Conservation (phyloP, 2,888 invertebrate species). For the Cerastis rubricosa region DNA sequence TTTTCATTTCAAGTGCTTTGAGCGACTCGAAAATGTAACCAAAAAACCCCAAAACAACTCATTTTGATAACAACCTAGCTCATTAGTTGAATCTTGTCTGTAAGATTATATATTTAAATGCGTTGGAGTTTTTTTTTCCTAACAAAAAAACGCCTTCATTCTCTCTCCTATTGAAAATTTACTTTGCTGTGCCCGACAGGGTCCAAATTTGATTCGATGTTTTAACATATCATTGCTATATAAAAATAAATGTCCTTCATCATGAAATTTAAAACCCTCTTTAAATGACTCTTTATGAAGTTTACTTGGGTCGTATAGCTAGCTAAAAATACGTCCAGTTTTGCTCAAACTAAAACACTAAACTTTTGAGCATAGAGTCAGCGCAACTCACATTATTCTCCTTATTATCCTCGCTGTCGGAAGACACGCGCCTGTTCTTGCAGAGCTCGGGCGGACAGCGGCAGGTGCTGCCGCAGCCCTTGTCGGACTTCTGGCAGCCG, state of each 20-base stretch:
- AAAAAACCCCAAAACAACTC: background rate
- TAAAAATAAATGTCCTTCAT: no score
- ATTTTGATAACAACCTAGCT: background rate
- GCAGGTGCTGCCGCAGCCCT: constrained; percentile 87
- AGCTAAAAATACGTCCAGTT: background rate
- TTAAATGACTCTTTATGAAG: no score
- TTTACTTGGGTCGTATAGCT: background rate
- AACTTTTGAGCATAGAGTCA: background rate
- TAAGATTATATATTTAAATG: background rate
- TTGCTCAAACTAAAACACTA: background rate
- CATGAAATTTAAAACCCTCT: no score
- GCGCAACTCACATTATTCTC: constrained; percentile 76
- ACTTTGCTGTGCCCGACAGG: no score
- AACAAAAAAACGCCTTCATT: no score
- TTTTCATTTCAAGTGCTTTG: background rate
- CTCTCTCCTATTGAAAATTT: no score
- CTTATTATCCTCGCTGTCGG: constrained; percentile 82
- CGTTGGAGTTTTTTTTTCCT: no score
- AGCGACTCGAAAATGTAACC: background rate
- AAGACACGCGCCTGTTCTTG: constrained; percentile 75
- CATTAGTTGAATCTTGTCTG: background rate
- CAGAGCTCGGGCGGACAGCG: constrained; percentile 88
- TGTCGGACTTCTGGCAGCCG: constrained; percentile 90
- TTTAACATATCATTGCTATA: no score
- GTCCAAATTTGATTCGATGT: no score